Evolutionary conservation across 2,113 vertebrate genomes (phyloP), one percentile per base, ranked within the genome.

Genomic region (Podarcis cretensis): DNA sequence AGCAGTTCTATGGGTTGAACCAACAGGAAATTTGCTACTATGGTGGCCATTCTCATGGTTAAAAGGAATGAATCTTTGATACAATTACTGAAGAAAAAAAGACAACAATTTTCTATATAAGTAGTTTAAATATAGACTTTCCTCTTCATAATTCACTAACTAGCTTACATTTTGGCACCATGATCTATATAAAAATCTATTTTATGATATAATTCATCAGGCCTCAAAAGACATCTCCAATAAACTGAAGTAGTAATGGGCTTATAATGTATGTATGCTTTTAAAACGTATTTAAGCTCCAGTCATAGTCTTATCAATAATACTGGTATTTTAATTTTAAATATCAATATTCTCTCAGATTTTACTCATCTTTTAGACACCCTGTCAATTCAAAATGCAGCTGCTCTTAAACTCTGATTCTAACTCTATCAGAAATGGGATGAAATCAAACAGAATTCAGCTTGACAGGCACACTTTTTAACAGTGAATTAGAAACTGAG

Each of bases 121-220:
- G 25, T 13, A 40, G 82, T 35, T 89, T 85, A 92, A 89, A 88
- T 32, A 78, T 2, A 66, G 9, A 18, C 18, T 84, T 63, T 91
- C 37, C 75, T 40, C 84, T 13, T 4, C 7, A 0, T 20, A 73
- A 87, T 35, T 75, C 75, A 37, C 6, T 35, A 82, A 75, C 1
- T 6, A 80, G 0, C 2, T 68, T 5, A 32, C 69, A 43, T 73
- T 43, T 21, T 21, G 69, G 77, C 73, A 91, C 14, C 4, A 78
- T 30, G 30, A 18, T 3, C 40, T 86, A 37, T 87, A 89, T 16
- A 13, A 18, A 85, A 79, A 90, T 32, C 6, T 18, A 80, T 81
- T 84, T 57, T 84, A 87, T 5, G 21, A 1, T 84, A 37, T 54
- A 88, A 81, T 90, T 84, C 83, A 32, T 74, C 0, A 65, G 57